Conservation (phyloP, 1,140 invertebrate species). For the Babylonia areolata region DNA sequence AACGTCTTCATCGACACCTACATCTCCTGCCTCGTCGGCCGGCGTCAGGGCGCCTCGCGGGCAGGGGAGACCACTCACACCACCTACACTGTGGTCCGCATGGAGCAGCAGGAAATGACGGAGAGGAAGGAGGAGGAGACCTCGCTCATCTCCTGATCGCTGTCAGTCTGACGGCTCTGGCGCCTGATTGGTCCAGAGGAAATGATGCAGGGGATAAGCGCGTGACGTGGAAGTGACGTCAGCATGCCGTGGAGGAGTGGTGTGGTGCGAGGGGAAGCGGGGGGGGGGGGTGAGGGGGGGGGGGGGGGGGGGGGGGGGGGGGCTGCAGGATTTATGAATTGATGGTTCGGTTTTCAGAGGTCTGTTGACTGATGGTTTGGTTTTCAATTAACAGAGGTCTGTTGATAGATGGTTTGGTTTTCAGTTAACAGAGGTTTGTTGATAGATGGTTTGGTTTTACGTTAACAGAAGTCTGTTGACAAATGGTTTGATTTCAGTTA, state of each 20-base stretch:
- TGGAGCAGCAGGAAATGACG: slow-evolving; percentile 29
- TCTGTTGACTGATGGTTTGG: too few species aligned
- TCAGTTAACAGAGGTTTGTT: too few species aligned
- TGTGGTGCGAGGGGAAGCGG: neutral
- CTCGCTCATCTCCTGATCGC: slow-evolving; percentile 32
- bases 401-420: too few species aligned
- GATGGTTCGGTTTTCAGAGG: too few species aligned
- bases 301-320: neutral
- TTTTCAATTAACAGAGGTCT: too few species aligned
- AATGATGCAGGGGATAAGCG: too few species aligned
- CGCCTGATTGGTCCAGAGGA: neutral
- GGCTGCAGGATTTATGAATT: neutral
- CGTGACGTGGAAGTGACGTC: too few species aligned
- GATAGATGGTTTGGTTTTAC: too few species aligned
- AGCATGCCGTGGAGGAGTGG: neutral
- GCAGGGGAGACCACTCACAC: slow-evolving; percentile 35
- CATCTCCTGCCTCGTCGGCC: slow-evolving; percentile 28
- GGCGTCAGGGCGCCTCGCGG: neutral
- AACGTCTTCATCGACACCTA: slow-evolving; percentile 53
- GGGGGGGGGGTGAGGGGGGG: neutral
- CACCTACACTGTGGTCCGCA: slow-evolving; percentile 37
- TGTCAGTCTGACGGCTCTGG: neutral
- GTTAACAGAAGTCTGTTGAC: too few species aligned
- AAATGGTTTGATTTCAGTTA: too few species aligned
- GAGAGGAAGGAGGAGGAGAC: slow-evolving; percentile 37